A percentile compares a stretch with the other conserved stretches of the same genome.
Conservation (phyloP, 2,797 vertebrate species). For the Oreochromis mossambicus region DNA sequence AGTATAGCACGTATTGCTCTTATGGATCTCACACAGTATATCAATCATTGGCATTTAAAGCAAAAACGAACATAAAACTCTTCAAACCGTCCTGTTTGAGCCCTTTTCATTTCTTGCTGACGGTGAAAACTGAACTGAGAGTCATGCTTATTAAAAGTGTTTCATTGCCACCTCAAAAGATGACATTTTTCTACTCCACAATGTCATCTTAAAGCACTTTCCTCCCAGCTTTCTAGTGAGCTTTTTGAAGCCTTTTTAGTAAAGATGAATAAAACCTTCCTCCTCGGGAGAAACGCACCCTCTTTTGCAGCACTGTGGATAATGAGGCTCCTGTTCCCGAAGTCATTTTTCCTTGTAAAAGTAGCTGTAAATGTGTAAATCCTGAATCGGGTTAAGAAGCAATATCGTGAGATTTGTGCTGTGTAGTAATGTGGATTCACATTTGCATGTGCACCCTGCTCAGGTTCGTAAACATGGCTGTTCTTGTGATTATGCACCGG, state of each 20-base stretch:
- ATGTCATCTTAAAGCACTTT: not conserved
- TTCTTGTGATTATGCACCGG: not conserved
- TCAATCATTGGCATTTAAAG: not conserved
- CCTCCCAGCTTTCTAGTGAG: not conserved
- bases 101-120: not conserved
- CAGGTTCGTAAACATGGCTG: not conserved
- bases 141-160: not conserved
- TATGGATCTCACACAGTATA: not conserved
- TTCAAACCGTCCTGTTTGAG: not conserved
- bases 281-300: not conserved
- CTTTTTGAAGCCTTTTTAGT: slow-evolving; percentile 4
- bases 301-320: not conserved
- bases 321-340: slow-evolving; percentile 7
- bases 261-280: not conserved
- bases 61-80: not conserved
- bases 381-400: slow-evolving; percentile 1
- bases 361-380: slow-evolving; percentile 5
- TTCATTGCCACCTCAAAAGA: not conserved
- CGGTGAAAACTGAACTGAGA: not conserved
- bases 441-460: not conserved
- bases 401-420: not conserved
- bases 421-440: not conserved
- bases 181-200: not conserved
- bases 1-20: not conserved
- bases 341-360: slow-evolving; percentile 4